These are phyloP conservation scores for Neolamprologus longior DNA, from an alignment of 2,113 vertebrate species.

Conservation along the genomic window DNA sequence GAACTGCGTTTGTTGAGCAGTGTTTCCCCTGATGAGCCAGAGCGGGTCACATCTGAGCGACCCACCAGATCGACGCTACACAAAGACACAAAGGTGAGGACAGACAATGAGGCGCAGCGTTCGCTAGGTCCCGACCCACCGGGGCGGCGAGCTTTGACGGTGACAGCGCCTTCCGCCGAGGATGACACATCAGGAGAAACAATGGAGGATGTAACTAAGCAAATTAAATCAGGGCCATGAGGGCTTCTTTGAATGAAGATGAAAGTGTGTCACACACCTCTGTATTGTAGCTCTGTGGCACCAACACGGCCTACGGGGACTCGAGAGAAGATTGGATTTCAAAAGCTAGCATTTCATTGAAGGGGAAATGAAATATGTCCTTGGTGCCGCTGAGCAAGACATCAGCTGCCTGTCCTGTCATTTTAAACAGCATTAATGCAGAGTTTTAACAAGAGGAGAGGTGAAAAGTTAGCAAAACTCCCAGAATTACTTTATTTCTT, in stretches of 20 bases:
- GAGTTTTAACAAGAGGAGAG: not conserved
- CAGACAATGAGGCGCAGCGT: slow-evolving; percentile 24
- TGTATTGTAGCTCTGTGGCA: not conserved
- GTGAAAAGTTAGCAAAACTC: not conserved
- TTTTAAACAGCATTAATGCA: not conserved
- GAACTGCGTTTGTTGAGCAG: slow-evolving; percentile 1
- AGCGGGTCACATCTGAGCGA: slow-evolving; percentile 6
- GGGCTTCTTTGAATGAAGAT: slow-evolving; percentile 9
- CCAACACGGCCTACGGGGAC: not conserved
- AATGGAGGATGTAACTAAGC: slow-evolving; percentile 45
- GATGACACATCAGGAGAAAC: slow-evolving; percentile 28
- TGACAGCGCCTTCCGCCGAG: slow-evolving; percentile 45
- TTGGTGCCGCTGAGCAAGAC: not conserved
- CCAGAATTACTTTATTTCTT: not conserved
- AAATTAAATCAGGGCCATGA: slow-evolving; percentile 3
- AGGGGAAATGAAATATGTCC: not conserved
- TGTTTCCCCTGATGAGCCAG: not conserved
- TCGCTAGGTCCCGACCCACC: slow-evolving; percentile 27
- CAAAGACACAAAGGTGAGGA: slow-evolving; percentile 50
- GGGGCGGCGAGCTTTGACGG: slow-evolving; percentile 1
- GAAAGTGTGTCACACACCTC: slow-evolving; percentile 30
- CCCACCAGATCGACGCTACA: not conserved
- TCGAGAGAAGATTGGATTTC: slow-evolving; percentile 6
- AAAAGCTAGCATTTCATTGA: not conserved
- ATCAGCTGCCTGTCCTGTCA: not conserved